Evolutionary conservation across 1,140 invertebrate genomes (phyloP).

Genomic region (Phymorhynchus buccinoides): DNA sequence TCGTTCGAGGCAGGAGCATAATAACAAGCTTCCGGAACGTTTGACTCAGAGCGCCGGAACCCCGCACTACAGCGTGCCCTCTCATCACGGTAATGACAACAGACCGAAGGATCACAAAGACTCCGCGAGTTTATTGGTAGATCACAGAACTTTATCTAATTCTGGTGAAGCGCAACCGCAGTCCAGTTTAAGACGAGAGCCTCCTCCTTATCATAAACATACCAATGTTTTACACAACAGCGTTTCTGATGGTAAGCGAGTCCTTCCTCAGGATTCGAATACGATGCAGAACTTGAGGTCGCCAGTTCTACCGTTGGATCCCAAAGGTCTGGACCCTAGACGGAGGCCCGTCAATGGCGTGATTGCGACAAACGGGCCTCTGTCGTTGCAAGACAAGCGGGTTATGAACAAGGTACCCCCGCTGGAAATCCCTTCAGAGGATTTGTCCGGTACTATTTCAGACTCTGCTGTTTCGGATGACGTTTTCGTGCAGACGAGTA

Average conservation of each 20-base stretch:
- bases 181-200: constrained; percentile 3
- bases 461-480: constrained; percentile 28
- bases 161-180: background rate
- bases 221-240: background rate
- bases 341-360: constrained; percentile 19
- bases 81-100: background rate
- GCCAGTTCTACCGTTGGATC: background rate
- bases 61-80: background rate
- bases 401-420: constrained; percentile 17
- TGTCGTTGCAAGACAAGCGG: constrained; percentile 16
- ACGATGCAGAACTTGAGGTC: background rate
- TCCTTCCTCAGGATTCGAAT: background rate
- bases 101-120: background rate
- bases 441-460: background rate
- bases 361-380: background rate
- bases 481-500: constrained; percentile 19
- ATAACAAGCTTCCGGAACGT: background rate
- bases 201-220: constrained; percentile 22
- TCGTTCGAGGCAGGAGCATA: background rate
- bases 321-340: background rate
- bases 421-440: constrained; percentile 21
- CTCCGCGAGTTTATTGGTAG: too few species aligned
- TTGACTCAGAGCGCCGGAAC: constrained; percentile 1
- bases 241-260: background rate
- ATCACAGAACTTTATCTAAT: background rate